phyloP scores from a whole-genome alignment of 2,888 invertebrate genomes.

The Drosophila subquinaria region DNA sequence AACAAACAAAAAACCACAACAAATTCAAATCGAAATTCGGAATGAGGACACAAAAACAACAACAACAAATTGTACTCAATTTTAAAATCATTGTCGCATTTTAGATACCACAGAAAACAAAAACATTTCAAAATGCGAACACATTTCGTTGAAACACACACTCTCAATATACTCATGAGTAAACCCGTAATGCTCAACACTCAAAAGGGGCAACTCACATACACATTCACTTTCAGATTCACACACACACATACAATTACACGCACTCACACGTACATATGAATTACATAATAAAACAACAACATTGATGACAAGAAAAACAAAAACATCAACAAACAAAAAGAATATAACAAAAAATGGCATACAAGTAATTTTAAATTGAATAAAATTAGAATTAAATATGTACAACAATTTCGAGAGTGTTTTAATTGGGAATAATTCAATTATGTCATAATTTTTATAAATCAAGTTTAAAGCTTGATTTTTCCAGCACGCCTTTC shows the following conservation, averaged over 20 bases:
- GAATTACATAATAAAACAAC: constrained; percentile 52
- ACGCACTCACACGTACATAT: constrained; percentile 32
- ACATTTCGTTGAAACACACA: constrained; percentile 37
- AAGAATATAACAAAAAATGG: constrained; percentile 48
- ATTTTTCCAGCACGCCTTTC: too few species aligned
- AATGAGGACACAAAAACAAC: constrained; percentile 17
- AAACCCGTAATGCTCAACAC: constrained; percentile 16
- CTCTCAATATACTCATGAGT: constrained; percentile 1
- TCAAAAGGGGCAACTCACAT: constrained; percentile 6
- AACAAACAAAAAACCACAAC: constrained; percentile 1
- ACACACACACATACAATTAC: constrained; percentile 13
- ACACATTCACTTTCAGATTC: neutral
- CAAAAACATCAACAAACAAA: constrained; percentile 1
- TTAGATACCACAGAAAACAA: constrained; percentile 42
- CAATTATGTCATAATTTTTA: too few species aligned
- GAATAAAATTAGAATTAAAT: constrained; percentile 79
- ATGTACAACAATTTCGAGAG: constrained; percentile 66
- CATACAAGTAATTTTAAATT: constrained; percentile 80
- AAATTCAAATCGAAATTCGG: constrained; percentile 29
- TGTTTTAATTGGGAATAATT: constrained; percentile 23
- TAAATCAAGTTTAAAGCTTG: too few species aligned
- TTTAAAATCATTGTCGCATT: constrained; percentile 77
- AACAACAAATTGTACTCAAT: constrained; percentile 63
- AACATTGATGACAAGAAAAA: constrained; percentile 8
- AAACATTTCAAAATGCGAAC: constrained; percentile 35